Conservation (phyloP, 1,140 invertebrate species). For the Nylanderia fulva region DNA sequence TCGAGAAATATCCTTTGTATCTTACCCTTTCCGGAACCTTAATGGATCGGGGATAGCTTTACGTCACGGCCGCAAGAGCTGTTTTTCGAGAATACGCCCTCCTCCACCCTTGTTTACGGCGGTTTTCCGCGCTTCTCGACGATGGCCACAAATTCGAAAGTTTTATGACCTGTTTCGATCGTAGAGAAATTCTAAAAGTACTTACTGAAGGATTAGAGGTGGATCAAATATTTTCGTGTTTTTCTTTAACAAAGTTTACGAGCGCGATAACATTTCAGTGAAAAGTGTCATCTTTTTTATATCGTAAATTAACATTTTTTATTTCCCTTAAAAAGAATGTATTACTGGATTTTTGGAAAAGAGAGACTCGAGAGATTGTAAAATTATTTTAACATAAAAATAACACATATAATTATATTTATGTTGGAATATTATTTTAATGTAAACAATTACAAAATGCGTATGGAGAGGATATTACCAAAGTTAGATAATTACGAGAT, state of each 20-base stretch:
- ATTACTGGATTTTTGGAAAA: neutral
- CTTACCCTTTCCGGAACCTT: slow-evolving; percentile 63
- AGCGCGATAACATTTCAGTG: neutral
- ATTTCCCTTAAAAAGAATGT: neutral
- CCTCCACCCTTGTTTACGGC: slow-evolving; percentile 69
- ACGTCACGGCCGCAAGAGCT: slow-evolving; percentile 69
- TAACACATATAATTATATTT: neutral
- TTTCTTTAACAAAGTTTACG: slow-evolving; percentile 9
- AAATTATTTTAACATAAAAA: slow-evolving; percentile 16
- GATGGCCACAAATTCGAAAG: slow-evolving; percentile 72
- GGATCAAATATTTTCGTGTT: neutral
- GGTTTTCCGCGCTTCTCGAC: slow-evolving; percentile 62
- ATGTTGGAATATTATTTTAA: neutral
- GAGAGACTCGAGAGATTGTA: neutral
- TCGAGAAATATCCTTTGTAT: slow-evolving; percentile 72
- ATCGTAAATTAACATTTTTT: neutral
- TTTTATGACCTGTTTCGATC: slow-evolving; percentile 71
- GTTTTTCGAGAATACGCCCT: slow-evolving; percentile 70
- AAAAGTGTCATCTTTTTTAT: slow-evolving; percentile 4
- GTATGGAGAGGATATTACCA: neutral
- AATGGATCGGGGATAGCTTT: slow-evolving; percentile 79
- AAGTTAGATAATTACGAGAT: neutral
- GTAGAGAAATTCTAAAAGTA: slow-evolving; percentile 15
- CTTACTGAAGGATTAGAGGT: neutral
- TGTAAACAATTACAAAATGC: neutral